Conservation (phyloP, 30 jellyfish, hydroid and myxozoan genomes). For the Pelagia noctiluca region DNA sequence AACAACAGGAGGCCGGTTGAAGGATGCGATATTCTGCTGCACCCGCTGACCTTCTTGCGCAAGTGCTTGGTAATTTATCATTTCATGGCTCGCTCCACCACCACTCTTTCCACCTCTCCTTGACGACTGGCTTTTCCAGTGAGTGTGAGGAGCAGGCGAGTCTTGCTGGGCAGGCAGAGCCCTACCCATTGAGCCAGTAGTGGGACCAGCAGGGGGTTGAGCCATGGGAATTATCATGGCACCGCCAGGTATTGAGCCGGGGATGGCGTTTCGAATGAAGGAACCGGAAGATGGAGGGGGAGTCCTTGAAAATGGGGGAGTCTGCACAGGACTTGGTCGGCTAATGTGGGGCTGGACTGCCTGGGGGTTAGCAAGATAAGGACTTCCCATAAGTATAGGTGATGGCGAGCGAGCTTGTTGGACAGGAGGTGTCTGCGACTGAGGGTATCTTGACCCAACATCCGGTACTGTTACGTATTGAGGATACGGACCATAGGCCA, state of each 20-base stretch:
- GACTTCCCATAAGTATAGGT: slow-evolving; percentile 69
- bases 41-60: slow-evolving; percentile 72
- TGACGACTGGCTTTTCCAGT: slow-evolving; percentile 62
- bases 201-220: slow-evolving; percentile 35
- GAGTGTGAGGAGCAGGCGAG: slow-evolving; percentile 52
- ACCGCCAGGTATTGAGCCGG: slow-evolving; percentile 62
- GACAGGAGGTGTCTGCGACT: slow-evolving; percentile 78
- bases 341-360: slow-evolving; percentile 51
- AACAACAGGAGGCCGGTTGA: slow-evolving; percentile 50
- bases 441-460: slow-evolving; percentile 61
- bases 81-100: slow-evolving; percentile 48
- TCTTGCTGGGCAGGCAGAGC: slow-evolving; percentile 33
- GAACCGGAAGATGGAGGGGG: slow-evolving; percentile 74
- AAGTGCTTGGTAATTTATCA: slow-evolving; percentile 57
- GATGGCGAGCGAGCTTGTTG: slow-evolving; percentile 72
- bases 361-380: slow-evolving; percentile 60
- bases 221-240: slow-evolving; percentile 64
- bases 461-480: slow-evolving; percentile 66
- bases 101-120: slow-evolving; percentile 53
- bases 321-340: slow-evolving; percentile 71
- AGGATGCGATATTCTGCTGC: slow-evolving; percentile 62
- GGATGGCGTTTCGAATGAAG: slow-evolving; percentile 48
- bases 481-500: slow-evolving; percentile 59
- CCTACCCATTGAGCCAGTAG: neutral
- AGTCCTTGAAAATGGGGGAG: slow-evolving; percentile 75